Evolutionary conservation across 2,113 vertebrate genomes (phyloP), one percentile per base, ranked within the genome.

Genomic region (Nycticebus coucang): DNA sequence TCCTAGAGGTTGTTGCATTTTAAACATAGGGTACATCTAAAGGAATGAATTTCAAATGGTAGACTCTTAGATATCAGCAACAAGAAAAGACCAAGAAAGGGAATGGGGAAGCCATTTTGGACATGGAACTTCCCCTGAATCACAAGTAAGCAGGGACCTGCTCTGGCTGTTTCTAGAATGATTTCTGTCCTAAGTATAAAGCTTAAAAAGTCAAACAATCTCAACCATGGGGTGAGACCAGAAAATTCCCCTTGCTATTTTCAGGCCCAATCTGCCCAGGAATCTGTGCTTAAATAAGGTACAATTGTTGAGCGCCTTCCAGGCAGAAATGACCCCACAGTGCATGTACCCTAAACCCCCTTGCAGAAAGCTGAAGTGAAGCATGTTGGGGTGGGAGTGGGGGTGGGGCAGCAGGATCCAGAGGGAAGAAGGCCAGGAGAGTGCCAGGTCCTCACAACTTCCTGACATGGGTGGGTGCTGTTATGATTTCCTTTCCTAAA

Each of bases 401-500:
- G 64, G 7, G 53, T 41, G 5, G 64, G 7, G 53, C 35, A 50
- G 17, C 24, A 62, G 37, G 19, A 7, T 33, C 5, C 17, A 55
- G 22, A 71, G 37, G 24, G 22, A 60, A 69, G 28, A 1, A 22
- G 14, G 9, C 2, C 53, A 33, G 26, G 77, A 69, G 28, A 77
- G 66, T 41, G 41, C 45, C 7, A 26, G 35, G 33, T 33, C 60
- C 53, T 75, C 57, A 55, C 21, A 45, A 87, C 50, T 91, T 96
- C 87, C 90, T 82, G 59, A 77, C 85, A 62, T 94, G 66, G 71
- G 57, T 92, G 94, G 85, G 45, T 68, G 66, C 60, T 92, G 33
- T 24, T 69, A 30, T 53, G n/a, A 96, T 92, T 93, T 95, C 95
- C 91, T 96, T 91, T 55, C 86, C 68, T 57, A 91, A 95, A 97